phyloP scores from a whole-genome alignment of 1,140 invertebrate genomes.

The Steinernema khuongi region DNA sequence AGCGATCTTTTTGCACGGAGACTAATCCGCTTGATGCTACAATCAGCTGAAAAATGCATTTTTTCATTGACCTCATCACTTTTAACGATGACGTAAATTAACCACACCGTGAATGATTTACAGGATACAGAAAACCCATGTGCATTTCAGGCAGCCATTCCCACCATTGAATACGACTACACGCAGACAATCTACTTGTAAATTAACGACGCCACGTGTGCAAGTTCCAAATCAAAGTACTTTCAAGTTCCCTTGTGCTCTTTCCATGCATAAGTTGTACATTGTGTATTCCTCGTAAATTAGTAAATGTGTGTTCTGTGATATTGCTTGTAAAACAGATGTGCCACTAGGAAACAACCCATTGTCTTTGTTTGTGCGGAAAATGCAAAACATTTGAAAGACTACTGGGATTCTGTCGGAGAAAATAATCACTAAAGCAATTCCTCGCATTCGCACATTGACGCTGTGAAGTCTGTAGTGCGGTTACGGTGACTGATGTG shows the following conservation, averaged over 20 bases:
- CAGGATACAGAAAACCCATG: not conserved
- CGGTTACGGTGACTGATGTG: too few species aligned
- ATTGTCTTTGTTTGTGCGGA: too few species aligned
- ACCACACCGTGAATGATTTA: not conserved
- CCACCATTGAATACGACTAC: constrained; percentile 98
- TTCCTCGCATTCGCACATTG: too few species aligned
- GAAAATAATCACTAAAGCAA: too few species aligned
- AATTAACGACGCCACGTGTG: constrained; percentile 34
- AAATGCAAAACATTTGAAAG: too few species aligned
- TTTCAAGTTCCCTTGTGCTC: constrained; percentile 9
- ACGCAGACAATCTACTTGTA: constrained; percentile 91
- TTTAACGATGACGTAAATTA: not conserved
- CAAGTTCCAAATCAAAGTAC: constrained; percentile 21
- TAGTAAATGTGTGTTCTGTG: too few species aligned
- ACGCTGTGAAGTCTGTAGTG: too few species aligned
- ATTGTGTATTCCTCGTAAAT: constrained; percentile 1
- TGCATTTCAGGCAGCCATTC: constrained; percentile 81
- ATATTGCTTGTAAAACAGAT: too few species aligned
- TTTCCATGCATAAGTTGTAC: constrained; percentile 15
- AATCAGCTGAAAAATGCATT: constrained; percentile 14
- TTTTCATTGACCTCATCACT: constrained; percentile 18
- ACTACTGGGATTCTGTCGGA: too few species aligned
- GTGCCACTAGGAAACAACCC: too few species aligned
- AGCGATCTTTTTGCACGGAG: constrained; percentile 12
- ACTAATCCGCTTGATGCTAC: not conserved